A percentile compares a stretch with the other conserved stretches of the same genome.
Evolutionary conservation across 2,113 vertebrate genomes (phyloP).

Genomic region (Cebus imitator): DNA sequence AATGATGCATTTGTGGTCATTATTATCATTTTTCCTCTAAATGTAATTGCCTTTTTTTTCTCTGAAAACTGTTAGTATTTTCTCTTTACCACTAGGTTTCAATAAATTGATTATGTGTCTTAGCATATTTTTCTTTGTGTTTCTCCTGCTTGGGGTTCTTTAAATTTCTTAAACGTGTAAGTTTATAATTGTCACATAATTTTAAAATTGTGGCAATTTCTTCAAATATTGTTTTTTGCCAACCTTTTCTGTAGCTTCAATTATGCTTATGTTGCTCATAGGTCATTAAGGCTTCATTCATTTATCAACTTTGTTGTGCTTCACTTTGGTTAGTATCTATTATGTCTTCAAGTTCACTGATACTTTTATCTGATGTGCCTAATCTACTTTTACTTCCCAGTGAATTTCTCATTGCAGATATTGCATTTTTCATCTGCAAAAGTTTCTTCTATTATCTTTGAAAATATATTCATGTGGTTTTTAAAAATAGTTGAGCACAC

Average conservation of each 20-base stretch:
- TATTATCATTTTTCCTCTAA: not conserved
- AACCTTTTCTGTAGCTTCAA: not conserved
- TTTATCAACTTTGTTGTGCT: not conserved
- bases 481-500: not conserved
- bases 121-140: not conserved
- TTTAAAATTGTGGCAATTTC: not conserved
- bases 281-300: not conserved
- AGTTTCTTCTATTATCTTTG: not conserved
- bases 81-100: not conserved
- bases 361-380: not conserved
- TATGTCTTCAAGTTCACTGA: not conserved
- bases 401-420: not conserved
- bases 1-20: not conserved
- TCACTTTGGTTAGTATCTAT: not conserved
- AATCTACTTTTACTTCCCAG: not conserved
- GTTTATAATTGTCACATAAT: not conserved
- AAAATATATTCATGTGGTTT: not conserved
- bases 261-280: not conserved
- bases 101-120: not conserved
- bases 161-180: not conserved
- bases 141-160: not conserved
- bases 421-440: not conserved
- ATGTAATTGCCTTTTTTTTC: not conserved
- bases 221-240: not conserved
- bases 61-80: not conserved